Evolutionary conservation across 2,113 vertebrate species (phyloP).

Genomic region (Chunga burmeisteri): DNA sequence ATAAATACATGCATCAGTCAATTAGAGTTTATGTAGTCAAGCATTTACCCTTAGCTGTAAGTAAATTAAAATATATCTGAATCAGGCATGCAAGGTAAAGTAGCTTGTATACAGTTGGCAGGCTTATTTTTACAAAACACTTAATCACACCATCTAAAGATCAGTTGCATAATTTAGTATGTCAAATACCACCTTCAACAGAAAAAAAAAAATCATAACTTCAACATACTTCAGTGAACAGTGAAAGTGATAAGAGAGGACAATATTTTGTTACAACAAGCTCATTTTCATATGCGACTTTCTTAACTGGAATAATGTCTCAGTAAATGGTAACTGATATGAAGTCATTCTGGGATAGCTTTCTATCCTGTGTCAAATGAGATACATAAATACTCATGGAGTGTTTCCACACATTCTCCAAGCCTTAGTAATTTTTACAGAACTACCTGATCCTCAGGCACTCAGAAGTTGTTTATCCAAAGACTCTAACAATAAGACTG

Average conservation of each 20-base stretch:
- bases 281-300: neutral
- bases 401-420: neutral
- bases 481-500: neutral
- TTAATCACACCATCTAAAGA: neutral
- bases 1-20: constrained; percentile 28
- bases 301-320: neutral
- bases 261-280: neutral
- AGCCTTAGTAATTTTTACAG: neutral
- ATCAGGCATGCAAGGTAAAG: neutral
- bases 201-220: neutral
- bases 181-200: neutral
- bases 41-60: neutral
- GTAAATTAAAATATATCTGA: constrained; percentile 17
- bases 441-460: neutral
- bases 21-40: constrained; percentile 33
- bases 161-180: neutral
- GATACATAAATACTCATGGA: neutral
- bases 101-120: neutral
- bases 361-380: neutral
- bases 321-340: neutral
- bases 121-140: constrained; percentile 10
- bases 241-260: neutral
- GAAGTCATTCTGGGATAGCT: neutral
- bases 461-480: neutral
- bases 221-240: neutral